Base-by-base conservation (phyloP, 30 jellyfish, hydroid and myxozoan species). In the Rhopilema esculentum region DNA sequence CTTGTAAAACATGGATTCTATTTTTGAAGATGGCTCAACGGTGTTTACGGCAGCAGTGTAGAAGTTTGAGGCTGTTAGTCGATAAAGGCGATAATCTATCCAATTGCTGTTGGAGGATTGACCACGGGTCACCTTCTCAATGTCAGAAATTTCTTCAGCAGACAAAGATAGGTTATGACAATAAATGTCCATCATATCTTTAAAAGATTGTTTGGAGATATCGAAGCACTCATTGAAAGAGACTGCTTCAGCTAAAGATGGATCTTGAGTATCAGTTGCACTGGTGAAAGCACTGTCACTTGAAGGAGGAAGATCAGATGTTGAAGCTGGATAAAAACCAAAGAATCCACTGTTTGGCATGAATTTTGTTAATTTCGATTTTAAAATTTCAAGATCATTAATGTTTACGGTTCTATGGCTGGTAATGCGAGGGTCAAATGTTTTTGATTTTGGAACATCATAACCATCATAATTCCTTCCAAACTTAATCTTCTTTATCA, bases 161-260 rank as follows among this genome's bases (percentile, higher is more conserved):
- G n/a, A n/a, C n/a, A n/a, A n/a, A n/a, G n/a, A n/a, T n/a, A 75
- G 9, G 16, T n/a, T 28, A 8, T 75, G 25, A 49, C 70, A 49
- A 75, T 75, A 52, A 50, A 28, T 49, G 22, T 75, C 74, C 86
- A 75, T 49, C 86, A 75, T 75, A 40, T 75, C 86, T 82, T 65
- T 82, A 66, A 82, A 66, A 9, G 24, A 23, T 73, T 1, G 8
- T 28, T 49, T 1, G 19, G 91, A 82, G 25, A 68, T 82, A 66
- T 68, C 91, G 68, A 30, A 82, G 24, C n/a, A 33, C 29, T 66
- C 85, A 82, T n/a, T n/a, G n/a, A n/a, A n/a, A n/a, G n/a, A n/a
- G n/a, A n/a, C n/a, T n/a, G n/a, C n/a, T n/a, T n/a, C n/a, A n/a
- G 78, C 28, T 8, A 66, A 82, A 31, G 86, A 73, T 27, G 66